phyloP scores from a whole-genome alignment of 2,888 invertebrate genomes.

The Euplexia lucipara region DNA sequence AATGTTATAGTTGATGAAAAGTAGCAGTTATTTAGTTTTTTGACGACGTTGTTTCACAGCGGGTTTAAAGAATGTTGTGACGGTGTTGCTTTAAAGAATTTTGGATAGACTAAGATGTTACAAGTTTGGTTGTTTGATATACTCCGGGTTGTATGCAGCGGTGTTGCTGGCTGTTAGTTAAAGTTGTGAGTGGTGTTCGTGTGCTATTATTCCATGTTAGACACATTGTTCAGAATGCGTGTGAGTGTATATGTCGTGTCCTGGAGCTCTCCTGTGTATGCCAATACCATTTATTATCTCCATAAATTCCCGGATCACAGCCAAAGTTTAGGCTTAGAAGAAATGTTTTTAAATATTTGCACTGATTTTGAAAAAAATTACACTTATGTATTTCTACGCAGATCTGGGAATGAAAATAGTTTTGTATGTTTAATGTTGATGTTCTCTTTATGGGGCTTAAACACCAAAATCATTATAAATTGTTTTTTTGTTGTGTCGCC shows the following conservation, averaged over 20 bases:
- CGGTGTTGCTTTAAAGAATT: slow-evolving; percentile 24
- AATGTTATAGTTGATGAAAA: slow-evolving; percentile 16
- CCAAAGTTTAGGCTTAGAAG: slow-evolving; percentile 48
- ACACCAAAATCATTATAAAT: not conserved
- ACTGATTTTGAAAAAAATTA: slow-evolving; percentile 41
- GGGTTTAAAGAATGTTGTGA: slow-evolving; percentile 19
- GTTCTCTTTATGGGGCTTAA: slow-evolving; percentile 22
- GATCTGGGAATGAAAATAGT: slow-evolving; percentile 42
- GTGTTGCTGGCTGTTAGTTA: slow-evolving; percentile 47
- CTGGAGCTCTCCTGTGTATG: slow-evolving; percentile 70
- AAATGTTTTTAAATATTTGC: slow-evolving; percentile 38
- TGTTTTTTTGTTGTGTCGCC: not conserved
- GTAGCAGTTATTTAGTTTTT: slow-evolving; percentile 35
- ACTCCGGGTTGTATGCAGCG: slow-evolving; percentile 61
- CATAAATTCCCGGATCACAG: slow-evolving; percentile 51
- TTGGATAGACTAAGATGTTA: slow-evolving; percentile 47
- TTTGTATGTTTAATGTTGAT: slow-evolving; percentile 8
- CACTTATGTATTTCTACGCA: slow-evolving; percentile 37
- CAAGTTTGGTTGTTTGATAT: slow-evolving; percentile 43
- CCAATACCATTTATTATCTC: slow-evolving; percentile 35
- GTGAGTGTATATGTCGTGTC: slow-evolving; percentile 48
- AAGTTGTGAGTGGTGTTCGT: slow-evolving; percentile 55
- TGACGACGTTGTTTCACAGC: slow-evolving; percentile 12
- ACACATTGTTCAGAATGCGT: slow-evolving; percentile 51
- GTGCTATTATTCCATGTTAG: slow-evolving; percentile 70